Percentiles rank a stretch among this genome's conserved stretches.
Conservation (phyloP, 2,888 invertebrate species). For the Caenorhabditis angaria region DNA sequence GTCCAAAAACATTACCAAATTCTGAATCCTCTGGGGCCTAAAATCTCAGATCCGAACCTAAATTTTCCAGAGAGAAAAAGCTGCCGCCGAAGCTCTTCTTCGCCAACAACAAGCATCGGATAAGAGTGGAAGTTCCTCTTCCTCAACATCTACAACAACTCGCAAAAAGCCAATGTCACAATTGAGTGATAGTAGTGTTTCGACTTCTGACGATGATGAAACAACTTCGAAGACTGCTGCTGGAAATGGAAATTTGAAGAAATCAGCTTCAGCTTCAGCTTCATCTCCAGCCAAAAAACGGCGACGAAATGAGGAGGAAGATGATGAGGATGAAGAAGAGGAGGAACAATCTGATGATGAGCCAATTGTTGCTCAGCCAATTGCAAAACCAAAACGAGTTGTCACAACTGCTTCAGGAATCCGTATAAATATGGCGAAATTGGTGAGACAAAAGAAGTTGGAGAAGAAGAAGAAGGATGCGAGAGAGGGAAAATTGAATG, state of each 20-base stretch:
- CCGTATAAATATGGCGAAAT: too few relatives aligned
- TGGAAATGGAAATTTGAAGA: not conserved
- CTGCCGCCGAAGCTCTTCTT: not conserved
- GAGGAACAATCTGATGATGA: slow-evolving; percentile 2
- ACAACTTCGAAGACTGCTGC: not conserved
- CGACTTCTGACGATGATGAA: not conserved
- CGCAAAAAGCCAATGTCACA: slow-evolving; percentile 9
- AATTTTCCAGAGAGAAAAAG: slow-evolving; percentile 5
- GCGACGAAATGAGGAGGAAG: not conserved
- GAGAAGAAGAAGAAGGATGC: too few relatives aligned
- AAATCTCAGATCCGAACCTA: slow-evolving; percentile 5
- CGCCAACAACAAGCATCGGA: too few relatives aligned
- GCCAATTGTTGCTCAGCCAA: not conserved
- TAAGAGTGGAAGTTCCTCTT: too few relatives aligned
- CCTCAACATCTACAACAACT: too few relatives aligned
- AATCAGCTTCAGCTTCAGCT: not conserved
- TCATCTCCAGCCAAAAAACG: slow-evolving; percentile 1
- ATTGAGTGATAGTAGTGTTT: slow-evolving; percentile 23
- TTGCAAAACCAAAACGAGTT: too few relatives aligned
- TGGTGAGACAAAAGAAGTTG: too few relatives aligned
- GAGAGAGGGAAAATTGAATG: not conserved
- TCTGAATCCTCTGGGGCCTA: too few relatives aligned
- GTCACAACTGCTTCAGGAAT: too few relatives aligned
- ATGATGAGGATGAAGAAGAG: slow-evolving; percentile 7
- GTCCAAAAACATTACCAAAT: too few relatives aligned